Conservation (phyloP, 2,113 vertebrate species). For the Ceratotherium simum region DNA sequence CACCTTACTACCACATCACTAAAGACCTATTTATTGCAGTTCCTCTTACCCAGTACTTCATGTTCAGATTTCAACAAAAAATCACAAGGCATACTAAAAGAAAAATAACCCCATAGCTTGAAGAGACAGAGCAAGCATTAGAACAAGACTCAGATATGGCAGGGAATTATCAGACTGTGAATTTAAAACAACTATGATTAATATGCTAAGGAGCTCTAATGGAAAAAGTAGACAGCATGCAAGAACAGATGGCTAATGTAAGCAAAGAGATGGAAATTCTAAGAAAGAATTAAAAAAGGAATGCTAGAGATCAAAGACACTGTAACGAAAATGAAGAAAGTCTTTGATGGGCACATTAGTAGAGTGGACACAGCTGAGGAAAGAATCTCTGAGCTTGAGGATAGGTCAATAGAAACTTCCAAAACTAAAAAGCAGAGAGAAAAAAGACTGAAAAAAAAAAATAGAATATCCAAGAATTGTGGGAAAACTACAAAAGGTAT, state of each 20-base stretch:
- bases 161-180: background rate
- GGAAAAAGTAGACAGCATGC: background rate
- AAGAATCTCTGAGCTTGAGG: background rate
- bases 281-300: background rate
- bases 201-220: background rate
- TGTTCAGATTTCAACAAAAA: background rate
- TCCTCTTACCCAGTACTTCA: background rate
- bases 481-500: background rate
- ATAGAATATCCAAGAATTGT: background rate
- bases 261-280: background rate
- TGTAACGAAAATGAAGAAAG: background rate
- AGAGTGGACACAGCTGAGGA: background rate
- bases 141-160: background rate
- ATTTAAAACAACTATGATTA: background rate
- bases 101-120: background rate
- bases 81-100: background rate
- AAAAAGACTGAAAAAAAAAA: background rate
- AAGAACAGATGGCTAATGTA: background rate
- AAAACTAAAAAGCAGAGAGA: background rate
- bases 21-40: background rate
- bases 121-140: background rate
- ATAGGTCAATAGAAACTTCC: background rate
- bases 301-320: background rate
- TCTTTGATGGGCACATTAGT: background rate
- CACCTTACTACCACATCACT: background rate